These are phyloP conservation scores for Heterotilapia buettikoferi DNA, from an alignment of 2,113 vertebrate genomes.

Conservation along the genomic window DNA sequence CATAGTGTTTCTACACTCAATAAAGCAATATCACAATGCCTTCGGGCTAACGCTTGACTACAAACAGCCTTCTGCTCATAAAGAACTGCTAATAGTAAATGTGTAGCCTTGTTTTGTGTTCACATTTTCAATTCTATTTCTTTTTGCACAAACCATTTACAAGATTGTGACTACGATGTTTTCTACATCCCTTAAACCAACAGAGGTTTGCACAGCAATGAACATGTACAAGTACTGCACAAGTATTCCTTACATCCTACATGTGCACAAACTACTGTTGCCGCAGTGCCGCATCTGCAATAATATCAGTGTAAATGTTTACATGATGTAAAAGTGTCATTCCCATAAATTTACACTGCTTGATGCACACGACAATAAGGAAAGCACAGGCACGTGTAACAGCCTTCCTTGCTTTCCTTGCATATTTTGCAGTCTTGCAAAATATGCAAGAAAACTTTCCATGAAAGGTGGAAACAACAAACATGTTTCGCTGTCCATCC, in stretches of 20 bases:
- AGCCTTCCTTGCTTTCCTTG: neutral
- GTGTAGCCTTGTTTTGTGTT: neutral
- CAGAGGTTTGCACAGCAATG: neutral
- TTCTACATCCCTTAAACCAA: neutral
- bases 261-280: neutral
- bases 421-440: neutral
- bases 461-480: neutral
- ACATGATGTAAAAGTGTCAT: neutral
- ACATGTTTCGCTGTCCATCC: neutral
- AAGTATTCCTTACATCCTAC: neutral
- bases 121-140: neutral
- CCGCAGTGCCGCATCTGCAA: neutral
- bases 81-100: neutral
- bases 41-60: neutral
- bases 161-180: neutral
- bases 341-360: neutral
- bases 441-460: neutral
- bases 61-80: neutral
- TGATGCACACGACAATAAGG: neutral
- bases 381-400: fast-evolving
- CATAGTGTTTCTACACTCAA: neutral
- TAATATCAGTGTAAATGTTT: neutral
- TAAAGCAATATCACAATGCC: neutral
- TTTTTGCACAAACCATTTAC: neutral
- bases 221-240: neutral